Evolutionary conservation across 2,113 vertebrate species (phyloP).

Genomic region (Dunckerocampus dactyliophorus): DNA sequence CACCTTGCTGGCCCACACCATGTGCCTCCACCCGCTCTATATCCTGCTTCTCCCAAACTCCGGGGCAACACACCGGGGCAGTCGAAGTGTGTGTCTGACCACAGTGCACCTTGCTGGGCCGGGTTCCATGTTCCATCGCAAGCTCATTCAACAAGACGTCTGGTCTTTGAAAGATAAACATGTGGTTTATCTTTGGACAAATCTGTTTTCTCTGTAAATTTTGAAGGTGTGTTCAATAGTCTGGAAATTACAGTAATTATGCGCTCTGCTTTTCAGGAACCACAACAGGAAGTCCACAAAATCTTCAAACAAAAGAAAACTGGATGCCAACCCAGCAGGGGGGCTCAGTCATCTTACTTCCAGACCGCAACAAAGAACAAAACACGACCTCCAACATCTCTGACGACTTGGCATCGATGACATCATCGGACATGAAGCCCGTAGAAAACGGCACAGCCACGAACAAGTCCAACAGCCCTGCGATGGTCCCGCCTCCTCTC

Average conservation of each 20-base stretch:
- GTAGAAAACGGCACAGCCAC: slow-evolving; percentile 46
- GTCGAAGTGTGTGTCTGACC: too few relatives aligned
- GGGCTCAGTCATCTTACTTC: slow-evolving; percentile 46
- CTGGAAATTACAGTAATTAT: not conserved
- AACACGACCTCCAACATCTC: slow-evolving; percentile 63
- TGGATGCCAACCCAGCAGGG: slow-evolving; percentile 40
- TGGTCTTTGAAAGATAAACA: too few relatives aligned
- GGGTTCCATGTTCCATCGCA: too few relatives aligned
- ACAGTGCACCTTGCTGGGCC: too few relatives aligned
- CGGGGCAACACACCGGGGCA: too few relatives aligned
- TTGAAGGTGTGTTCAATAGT: too few relatives aligned
- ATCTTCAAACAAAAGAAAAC: slow-evolving; percentile 35
- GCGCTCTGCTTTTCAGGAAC: slow-evolving; percentile 17
- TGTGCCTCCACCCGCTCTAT: too few relatives aligned
- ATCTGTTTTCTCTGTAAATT: too few relatives aligned
- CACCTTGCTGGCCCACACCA: too few relatives aligned
- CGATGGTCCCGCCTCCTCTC: slow-evolving; percentile 55
- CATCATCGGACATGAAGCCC: slow-evolving; percentile 30
- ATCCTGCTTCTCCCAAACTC: too few relatives aligned
- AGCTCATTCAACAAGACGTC: too few relatives aligned
- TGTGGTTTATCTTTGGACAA: too few relatives aligned
- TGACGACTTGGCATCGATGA: slow-evolving; percentile 48
- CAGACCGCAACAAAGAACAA: slow-evolving; percentile 68
- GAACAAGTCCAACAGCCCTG: slow-evolving; percentile 58
- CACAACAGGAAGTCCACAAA: slow-evolving; percentile 11